A percentile compares a stretch with the other conserved stretches of the same genome.
These are phyloP conservation scores for Oncopodura yosiiana DNA, from an alignment of 1,140 invertebrate genomes.

Conservation along the genomic window DNA sequence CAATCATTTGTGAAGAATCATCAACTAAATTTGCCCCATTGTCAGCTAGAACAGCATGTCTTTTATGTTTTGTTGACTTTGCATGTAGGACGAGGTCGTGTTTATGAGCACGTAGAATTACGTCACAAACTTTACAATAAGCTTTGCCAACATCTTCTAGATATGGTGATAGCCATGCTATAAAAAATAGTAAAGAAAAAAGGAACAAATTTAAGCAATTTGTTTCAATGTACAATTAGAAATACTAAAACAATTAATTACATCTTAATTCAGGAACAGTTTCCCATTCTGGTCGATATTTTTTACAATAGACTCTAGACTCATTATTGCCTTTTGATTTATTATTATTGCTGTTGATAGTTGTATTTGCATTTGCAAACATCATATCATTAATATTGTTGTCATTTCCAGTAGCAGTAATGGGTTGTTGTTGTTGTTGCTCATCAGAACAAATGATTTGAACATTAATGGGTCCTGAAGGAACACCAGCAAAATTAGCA, in stretches of 20 bases:
- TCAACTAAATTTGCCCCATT: too few relatives aligned
- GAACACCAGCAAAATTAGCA: neutral
- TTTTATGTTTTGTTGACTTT: conserved; percentile 12
- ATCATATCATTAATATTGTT: neutral
- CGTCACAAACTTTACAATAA: conserved; percentile 18
- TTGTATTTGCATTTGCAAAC: neutral
- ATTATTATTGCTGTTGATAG: too few relatives aligned
- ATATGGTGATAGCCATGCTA: conserved; percentile 20
- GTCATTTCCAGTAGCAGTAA: neutral
- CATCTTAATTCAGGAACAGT: conserved; percentile 16
- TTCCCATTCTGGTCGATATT: conserved; percentile 24
- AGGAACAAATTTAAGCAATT: neutral
- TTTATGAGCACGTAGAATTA: conserved; percentile 18
- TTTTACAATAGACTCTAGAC: conserved; percentile 4
- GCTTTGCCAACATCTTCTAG: conserved; percentile 9
- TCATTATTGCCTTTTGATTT: too few relatives aligned
- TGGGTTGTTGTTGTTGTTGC: neutral
- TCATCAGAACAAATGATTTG: conserved; percentile 15
- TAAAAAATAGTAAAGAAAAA: neutral
- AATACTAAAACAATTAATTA: neutral
- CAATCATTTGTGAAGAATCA: conserved; percentile 5
- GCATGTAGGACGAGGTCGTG: conserved; percentile 23
- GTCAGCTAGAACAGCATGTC: too few relatives aligned
- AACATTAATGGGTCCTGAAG: conserved; percentile 14
- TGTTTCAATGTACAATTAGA: neutral